Evolutionary conservation across 2,113 vertebrate species (phyloP), one percentile per base, ranked within the genome.

Genomic region (Podarcis cretensis): DNA sequence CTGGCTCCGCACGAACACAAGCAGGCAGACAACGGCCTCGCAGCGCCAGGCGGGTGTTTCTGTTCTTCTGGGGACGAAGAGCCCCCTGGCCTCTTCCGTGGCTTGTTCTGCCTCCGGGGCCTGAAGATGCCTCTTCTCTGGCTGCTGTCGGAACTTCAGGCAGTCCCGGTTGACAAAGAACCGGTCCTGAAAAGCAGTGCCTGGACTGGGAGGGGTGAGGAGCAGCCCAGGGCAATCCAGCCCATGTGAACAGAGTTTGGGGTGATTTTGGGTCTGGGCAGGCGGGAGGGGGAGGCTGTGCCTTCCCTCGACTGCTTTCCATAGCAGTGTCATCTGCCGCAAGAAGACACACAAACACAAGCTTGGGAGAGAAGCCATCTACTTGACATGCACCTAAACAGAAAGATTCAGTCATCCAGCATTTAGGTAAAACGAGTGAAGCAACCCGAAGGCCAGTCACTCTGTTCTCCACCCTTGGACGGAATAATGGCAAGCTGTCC

Each of bases 51-150:
- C 12, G 77, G 80, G 75, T 1, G 48, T 16, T 84, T 93, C 84
- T 13, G n/a, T 57, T 0, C 81, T 1, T 5, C 7, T 12, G 35
- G 48, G 18, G 35, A 5, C 1, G 23, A 21, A 10, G 7, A 1
- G 8, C 43, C 27, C 23, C 10, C 43, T 2, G 25, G 14, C 43
- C 2, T 1, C 27, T 32, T 74, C 78, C 20, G 40, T 30, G 48
- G 48, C 27, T 16, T n/a, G 27, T 21, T 23, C 25, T 68, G 66
- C 66, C 21, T 68, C 66, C 66, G 9, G 27, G 69, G 27, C 30
- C 27, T 25, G 2, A n/a, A 3, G 69, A 30, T 14, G 69, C 27
- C n/a, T 30, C 69, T 5, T 1, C 30, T 1, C 69, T n/a, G 27
- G 69, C 30, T 71, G 69, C 69, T 71, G 69, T 71, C 10, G 16